These are phyloP conservation scores for Hippotragus niger DNA, from an alignment of 2,113 vertebrate genomes.

Conservation along the genomic window DNA sequence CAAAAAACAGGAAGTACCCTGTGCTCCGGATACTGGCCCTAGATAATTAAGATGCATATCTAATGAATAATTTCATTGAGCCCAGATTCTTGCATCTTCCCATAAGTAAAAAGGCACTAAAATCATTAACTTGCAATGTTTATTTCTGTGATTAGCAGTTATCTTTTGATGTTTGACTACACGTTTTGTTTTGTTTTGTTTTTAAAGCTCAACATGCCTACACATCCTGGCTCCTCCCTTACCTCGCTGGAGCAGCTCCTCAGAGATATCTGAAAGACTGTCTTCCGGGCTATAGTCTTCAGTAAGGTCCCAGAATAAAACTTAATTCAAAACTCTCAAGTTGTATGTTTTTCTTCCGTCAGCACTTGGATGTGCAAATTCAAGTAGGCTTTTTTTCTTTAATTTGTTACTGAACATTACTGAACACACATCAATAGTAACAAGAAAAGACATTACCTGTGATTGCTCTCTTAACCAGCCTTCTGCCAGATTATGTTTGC, in stretches of 20 bases:
- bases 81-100: neutral
- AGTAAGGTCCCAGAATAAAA: neutral
- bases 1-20: neutral
- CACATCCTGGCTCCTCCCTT: neutral
- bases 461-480: neutral
- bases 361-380: neutral
- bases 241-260: no score
- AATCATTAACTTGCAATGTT: neutral
- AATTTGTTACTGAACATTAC: neutral
- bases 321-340: neutral
- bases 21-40: neutral
- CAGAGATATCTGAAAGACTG: neutral
- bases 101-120: neutral
- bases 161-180: neutral
- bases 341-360: neutral
- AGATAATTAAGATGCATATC: neutral
- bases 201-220: neutral
- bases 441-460: conserved; percentile 27
- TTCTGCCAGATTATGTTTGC: neutral
- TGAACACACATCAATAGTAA: neutral
- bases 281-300: neutral
- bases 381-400: neutral
- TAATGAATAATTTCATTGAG: neutral
- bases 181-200: rapidly evolving
- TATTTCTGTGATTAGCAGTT: neutral